These are phyloP conservation scores for Addax nasomaculatus DNA, from an alignment of 2,113 vertebrate genomes.

Conservation along the genomic window DNA sequence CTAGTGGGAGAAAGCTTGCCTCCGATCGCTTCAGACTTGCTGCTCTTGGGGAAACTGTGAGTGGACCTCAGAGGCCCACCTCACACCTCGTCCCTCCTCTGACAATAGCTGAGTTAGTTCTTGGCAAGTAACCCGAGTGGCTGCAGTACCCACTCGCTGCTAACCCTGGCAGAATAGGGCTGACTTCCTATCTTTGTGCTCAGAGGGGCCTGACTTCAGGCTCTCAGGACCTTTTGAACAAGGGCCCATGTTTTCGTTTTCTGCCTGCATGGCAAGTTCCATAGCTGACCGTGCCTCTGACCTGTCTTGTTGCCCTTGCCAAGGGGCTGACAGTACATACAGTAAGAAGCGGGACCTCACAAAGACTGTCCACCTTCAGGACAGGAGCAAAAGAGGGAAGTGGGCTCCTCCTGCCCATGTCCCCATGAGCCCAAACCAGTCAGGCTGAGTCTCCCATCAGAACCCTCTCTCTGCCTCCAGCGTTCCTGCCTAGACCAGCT, in stretches of 20 bases:
- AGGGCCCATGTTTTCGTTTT: too few species aligned
- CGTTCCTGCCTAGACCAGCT: rapidly evolving
- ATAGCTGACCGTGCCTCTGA: rapidly evolving
- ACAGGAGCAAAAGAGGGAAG: rapidly evolving
- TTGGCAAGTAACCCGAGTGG: rapidly evolving
- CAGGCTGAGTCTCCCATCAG: too few species aligned
- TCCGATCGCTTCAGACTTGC: neutral
- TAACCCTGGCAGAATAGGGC: neutral
- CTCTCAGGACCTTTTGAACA: rapidly evolving
- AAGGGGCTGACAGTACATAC: rapidly evolving
- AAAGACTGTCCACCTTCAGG: rapidly evolving
- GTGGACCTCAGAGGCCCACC: rapidly evolving
- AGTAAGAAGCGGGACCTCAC: neutral
- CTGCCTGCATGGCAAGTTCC: neutral
- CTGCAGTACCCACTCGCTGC: rapidly evolving
- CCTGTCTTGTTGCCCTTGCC: rapidly evolving
- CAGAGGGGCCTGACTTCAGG: too few species aligned
- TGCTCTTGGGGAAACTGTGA: rapidly evolving
- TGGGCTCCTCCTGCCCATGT: neutral
- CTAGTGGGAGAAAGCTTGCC: neutral
- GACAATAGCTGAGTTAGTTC: neutral
- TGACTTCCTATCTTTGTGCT: rapidly evolving
- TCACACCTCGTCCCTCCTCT: rapidly evolving
- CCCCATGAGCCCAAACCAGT: neutral
- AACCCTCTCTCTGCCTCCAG: neutral